These are phyloP conservation scores for Gopherus flavomarginatus DNA, from an alignment of 2,113 vertebrate species.

Conservation along the genomic window DNA sequence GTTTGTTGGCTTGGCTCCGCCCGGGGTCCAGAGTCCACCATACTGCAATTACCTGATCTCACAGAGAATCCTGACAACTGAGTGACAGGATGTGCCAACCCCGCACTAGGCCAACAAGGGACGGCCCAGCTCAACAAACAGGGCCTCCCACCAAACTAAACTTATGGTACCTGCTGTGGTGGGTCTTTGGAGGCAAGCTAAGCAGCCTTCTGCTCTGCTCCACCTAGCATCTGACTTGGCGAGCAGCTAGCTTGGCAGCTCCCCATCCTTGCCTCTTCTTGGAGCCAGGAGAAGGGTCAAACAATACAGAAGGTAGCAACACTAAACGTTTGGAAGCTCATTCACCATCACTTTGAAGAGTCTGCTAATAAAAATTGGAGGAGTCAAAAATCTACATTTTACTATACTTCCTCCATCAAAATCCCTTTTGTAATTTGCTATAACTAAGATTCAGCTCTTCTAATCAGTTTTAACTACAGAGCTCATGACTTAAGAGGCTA, in stretches of 20 bases:
- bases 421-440: neutral
- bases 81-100: too few relatives aligned
- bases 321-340: neutral
- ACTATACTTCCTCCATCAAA: neutral
- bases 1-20: too few relatives aligned
- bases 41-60: too few relatives aligned
- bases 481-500: slow-evolving; percentile 38
- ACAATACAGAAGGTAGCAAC: neutral
- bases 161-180: neutral
- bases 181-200: neutral
- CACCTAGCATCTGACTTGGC: neutral
- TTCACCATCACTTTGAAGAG: neutral
- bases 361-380: neutral
- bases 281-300: neutral
- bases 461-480: slow-evolving; percentile 62
- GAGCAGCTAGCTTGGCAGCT: neutral
- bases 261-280: neutral
- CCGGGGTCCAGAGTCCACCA: too few relatives aligned
- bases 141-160: neutral
- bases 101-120: too few relatives aligned
- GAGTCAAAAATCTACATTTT: neutral
- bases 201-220: neutral
- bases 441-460: neutral
- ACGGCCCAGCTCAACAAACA: too few relatives aligned
- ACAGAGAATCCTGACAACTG: too few relatives aligned